These are phyloP conservation scores for Lochmaea capreae DNA, from an alignment of 2,888 invertebrate species.

Conservation along the genomic window DNA sequence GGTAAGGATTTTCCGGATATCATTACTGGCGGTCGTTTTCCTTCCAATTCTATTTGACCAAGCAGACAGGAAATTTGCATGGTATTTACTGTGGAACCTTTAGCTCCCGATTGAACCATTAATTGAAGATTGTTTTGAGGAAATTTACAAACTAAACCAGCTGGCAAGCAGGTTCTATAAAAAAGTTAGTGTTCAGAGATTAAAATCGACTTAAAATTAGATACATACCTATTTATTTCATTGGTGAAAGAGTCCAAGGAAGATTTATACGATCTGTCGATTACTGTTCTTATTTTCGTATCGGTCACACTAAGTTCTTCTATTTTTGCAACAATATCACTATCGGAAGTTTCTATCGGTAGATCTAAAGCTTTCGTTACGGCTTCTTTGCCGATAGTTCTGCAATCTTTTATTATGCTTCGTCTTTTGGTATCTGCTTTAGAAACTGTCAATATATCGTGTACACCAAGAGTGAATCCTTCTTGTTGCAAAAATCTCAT, in stretches of 20 bases:
- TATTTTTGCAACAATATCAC: slow-evolving; percentile 74
- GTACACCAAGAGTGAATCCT: slow-evolving; percentile 95
- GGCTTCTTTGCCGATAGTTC: slow-evolving; percentile 61
- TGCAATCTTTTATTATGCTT: slow-evolving; percentile 75
- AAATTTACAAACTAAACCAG: slow-evolving; percentile 87
- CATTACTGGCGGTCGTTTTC: slow-evolving; percentile 95
- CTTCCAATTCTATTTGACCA: slow-evolving; percentile 99
- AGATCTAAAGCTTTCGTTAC: slow-evolving; percentile 77
- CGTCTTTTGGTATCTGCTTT: slow-evolving; percentile 80
- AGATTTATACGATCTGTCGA: slow-evolving; percentile 87
- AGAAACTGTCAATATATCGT: slow-evolving; percentile 87
- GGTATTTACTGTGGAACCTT: slow-evolving; percentile 97
- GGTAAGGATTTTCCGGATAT: slow-evolving; percentile 93
- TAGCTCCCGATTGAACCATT: slow-evolving; percentile 99
- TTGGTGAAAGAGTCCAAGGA: slow-evolving; percentile 87
- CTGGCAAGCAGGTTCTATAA: slow-evolving; percentile 79
- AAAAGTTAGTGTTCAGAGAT: slow-evolving; percentile 27
- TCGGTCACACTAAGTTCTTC: slow-evolving; percentile 78
- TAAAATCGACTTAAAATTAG: not conserved
- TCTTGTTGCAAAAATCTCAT: slow-evolving; percentile 83
- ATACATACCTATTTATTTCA: slow-evolving; percentile 81
- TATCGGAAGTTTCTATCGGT: slow-evolving; percentile 69
- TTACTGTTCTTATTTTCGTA: slow-evolving; percentile 80
- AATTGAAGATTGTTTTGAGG: slow-evolving; percentile 97
- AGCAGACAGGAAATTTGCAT: slow-evolving; percentile 98